Evolutionary conservation across 2,797 vertebrate species (phyloP).

Genomic region (Rhynchonycteris naso): DNA sequence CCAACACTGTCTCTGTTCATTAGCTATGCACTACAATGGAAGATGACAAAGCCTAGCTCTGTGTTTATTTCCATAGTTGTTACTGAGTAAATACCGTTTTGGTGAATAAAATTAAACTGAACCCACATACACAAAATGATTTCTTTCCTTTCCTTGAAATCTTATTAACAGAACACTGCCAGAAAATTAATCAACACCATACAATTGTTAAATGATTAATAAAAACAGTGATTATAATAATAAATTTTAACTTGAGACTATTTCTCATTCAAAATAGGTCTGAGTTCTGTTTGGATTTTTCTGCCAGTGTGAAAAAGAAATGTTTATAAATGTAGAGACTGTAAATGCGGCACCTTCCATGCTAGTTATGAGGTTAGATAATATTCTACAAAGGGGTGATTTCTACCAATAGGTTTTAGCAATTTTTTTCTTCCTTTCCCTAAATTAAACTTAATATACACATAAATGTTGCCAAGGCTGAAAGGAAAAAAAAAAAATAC

Average conservation of each 20-base stretch:
- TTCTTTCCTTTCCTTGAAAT: slow-evolving; percentile 63
- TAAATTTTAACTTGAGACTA: slow-evolving; percentile 62
- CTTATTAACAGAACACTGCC: slow-evolving; percentile 50
- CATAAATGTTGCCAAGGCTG: slow-evolving; percentile 70
- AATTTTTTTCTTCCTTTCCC: slow-evolving; percentile 78
- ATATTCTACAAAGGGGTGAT: slow-evolving; percentile 72
- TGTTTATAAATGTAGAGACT: slow-evolving; percentile 70
- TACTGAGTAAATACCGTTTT: slow-evolving; percentile 72
- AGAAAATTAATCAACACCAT: slow-evolving; percentile 67
- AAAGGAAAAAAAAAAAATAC: slow-evolving; percentile 62
- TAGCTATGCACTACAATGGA: slow-evolving; percentile 65
- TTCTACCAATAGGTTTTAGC: slow-evolving; percentile 66
- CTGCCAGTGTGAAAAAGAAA: slow-evolving; percentile 72
- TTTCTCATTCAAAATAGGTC: slow-evolving; percentile 64
- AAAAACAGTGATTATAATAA: slow-evolving; percentile 77
- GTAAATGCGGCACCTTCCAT: slow-evolving; percentile 61
- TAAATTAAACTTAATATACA: slow-evolving; percentile 78
- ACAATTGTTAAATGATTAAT: slow-evolving; percentile 73
- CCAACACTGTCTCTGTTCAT: slow-evolving; percentile 58
- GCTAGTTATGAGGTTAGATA: slow-evolving; percentile 50
- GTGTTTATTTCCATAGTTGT: slow-evolving; percentile 64
- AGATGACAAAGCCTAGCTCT: slow-evolving; percentile 63
- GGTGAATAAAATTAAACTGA: slow-evolving; percentile 74
- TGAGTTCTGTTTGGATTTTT: slow-evolving; percentile 51
- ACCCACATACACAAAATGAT: slow-evolving; percentile 1